phyloP scores from a whole-genome alignment of 1,140 invertebrate genomes.

The Macrotrachela quadricornifera region DNA sequence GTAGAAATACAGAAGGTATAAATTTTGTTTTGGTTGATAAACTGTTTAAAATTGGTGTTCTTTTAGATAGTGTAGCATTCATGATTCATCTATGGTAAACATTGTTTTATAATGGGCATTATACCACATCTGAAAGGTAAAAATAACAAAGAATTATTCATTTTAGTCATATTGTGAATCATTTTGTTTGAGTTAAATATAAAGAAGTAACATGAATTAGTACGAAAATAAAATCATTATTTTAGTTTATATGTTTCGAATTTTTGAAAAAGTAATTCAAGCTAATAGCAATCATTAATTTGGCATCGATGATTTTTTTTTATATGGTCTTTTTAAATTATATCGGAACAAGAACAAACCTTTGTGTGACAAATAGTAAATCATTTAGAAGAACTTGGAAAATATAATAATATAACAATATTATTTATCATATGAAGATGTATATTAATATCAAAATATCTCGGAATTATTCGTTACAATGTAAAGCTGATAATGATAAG shows the following conservation, averaged over 20 bases:
- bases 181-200: conserved; percentile 86
- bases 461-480: conserved; percentile 88
- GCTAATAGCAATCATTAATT: conserved; percentile 93
- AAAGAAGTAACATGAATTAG: conserved; percentile 65
- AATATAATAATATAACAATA: conserved; percentile 93
- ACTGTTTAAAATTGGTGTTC: no score
- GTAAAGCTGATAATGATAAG: conserved; percentile 95
- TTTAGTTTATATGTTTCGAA: no score
- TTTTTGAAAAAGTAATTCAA: conserved; percentile 77
- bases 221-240: no score
- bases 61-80: conserved; percentile 71
- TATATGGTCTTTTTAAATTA: conserved; percentile 80
- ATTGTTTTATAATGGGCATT: conserved; percentile 98
- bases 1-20: no score
- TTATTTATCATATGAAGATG: conserved; percentile 78
- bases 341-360: conserved; percentile 74
- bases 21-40: no score
- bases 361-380: conserved; percentile 80
- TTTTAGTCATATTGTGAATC: conserved; percentile 78
- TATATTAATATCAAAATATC: conserved; percentile 94
- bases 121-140: conserved; percentile 62
- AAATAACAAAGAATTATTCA: no score
- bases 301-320: conserved; percentile 82
- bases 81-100: conserved; percentile 88
- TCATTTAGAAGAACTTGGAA: conserved; percentile 80